These are phyloP conservation scores for Prunella fulvescens DNA, from an alignment of 2,113 vertebrate genomes.

Conservation along the genomic window DNA sequence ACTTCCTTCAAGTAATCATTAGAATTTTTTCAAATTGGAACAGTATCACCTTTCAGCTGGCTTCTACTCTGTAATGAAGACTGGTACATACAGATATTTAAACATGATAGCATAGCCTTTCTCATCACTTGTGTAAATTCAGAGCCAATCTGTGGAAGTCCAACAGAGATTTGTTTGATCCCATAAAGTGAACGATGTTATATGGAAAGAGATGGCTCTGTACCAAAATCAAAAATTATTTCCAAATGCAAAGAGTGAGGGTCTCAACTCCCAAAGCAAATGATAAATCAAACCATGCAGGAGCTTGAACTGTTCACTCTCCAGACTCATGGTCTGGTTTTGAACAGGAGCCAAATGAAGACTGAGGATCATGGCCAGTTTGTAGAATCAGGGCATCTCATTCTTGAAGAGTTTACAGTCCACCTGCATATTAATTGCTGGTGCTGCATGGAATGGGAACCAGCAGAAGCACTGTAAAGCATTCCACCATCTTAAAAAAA, in stretches of 20 bases:
- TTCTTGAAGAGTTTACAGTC: not conserved
- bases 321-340: not conserved
- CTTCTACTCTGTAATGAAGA: not conserved
- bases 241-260: not conserved
- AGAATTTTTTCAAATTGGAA: not conserved
- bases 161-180: not conserved
- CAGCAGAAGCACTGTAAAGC: not conserved
- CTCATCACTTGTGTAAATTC: not conserved
- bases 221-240: not conserved
- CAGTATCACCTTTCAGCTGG: not conserved
- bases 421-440: not conserved
- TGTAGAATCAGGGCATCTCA: not conserved
- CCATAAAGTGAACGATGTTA: not conserved
- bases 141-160: not conserved
- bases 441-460: not conserved
- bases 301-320: not conserved
- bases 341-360: not conserved
- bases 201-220: not conserved
- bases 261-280: not conserved
- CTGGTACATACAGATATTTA: not conserved
- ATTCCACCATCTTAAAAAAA: not conserved
- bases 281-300: not conserved
- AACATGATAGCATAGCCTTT: not conserved
- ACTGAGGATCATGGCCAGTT: not conserved
- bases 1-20: not conserved